Percentiles rank a stretch among this genome's conserved stretches.
Conservation (phyloP, 1,140 invertebrate genomes). For the Grapholita molesta region DNA sequence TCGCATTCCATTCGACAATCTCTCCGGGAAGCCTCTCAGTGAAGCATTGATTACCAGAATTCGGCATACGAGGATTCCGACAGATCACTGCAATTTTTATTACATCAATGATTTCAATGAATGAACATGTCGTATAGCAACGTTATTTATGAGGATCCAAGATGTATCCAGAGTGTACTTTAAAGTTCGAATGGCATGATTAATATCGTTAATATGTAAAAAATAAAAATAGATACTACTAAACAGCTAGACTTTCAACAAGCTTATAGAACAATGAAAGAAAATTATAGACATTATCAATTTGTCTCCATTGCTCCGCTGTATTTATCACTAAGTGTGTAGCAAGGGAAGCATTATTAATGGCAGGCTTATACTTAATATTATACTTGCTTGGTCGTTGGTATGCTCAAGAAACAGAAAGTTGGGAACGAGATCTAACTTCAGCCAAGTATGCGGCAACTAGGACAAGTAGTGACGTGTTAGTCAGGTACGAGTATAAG, state of each 20-base stretch:
- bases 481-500: neutral
- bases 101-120: too few species aligned
- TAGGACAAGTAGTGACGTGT: neutral
- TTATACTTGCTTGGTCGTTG: neutral
- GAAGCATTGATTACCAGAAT: too few species aligned
- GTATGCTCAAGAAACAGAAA: neutral
- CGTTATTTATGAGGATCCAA: too few species aligned
- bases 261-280: neutral
- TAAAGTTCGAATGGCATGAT: too few species aligned
- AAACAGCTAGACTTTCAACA: neutral
- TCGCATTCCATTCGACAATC: too few species aligned
- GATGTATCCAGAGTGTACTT: too few species aligned
- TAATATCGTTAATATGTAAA: too few species aligned
- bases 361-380: neutral
- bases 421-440: neutral
- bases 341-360: neutral
- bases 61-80: too few species aligned
- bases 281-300: neutral
- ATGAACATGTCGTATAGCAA: too few species aligned
- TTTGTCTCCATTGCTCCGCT: neutral
- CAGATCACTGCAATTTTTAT: too few species aligned
- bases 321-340: neutral
- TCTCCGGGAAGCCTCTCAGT: too few species aligned
- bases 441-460: neutral
- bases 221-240: neutral